Base-by-base conservation (phyloP, 2,113 vertebrate genomes). In the Prinia subflava region DNA sequence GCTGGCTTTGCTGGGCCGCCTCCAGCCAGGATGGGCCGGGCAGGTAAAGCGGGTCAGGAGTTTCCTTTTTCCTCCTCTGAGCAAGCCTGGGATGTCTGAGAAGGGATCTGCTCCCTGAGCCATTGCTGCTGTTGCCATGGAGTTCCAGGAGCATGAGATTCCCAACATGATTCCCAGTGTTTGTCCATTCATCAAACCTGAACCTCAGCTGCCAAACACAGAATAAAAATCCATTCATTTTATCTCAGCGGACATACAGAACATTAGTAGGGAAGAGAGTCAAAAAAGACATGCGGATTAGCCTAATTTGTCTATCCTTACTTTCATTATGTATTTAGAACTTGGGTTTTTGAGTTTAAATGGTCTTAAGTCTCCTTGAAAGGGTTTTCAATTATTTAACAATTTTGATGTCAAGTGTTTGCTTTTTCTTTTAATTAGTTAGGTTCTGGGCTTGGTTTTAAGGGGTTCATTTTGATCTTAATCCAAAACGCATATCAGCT, bases 11-110 rank as follows among this genome's bases (percentile, higher is more conserved):
- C 24, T 65, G 52, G 47, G 39, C n/a, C 39, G 55, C 39, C 39
- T n/a, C 0, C 35, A 44, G 52, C 39, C 30, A 24, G 52, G n/a
- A 3, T 2, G 44, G 42, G 1, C 67, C 56, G 0, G 75, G 37
- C 27, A 67, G 24, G 7, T 41, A 5, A 13, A 39, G 64, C 64
- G 47, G 42, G 12, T 63, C 49, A 92, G 21, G 19, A 60, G 6
- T 6, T 2, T 28, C 37, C 33, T 57, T 62, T 69, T 18, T 30
- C 16, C 46, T 62, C 41, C 47, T 47, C 3, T 41, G n/a, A 2
- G 10, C 70, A 37, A 44, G 55, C 13, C 25, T 14, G 42, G 27
- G 12, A 4, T 1, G 10, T 50, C 22, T 56, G 57, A 52, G 52
- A 27, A 23, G 21, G 8, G 35, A 16, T 25, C 37, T 70, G 33